These are phyloP conservation scores for Rhyacophila brunnea DNA, from an alignment of 1,140 invertebrate species.

Conservation along the genomic window DNA sequence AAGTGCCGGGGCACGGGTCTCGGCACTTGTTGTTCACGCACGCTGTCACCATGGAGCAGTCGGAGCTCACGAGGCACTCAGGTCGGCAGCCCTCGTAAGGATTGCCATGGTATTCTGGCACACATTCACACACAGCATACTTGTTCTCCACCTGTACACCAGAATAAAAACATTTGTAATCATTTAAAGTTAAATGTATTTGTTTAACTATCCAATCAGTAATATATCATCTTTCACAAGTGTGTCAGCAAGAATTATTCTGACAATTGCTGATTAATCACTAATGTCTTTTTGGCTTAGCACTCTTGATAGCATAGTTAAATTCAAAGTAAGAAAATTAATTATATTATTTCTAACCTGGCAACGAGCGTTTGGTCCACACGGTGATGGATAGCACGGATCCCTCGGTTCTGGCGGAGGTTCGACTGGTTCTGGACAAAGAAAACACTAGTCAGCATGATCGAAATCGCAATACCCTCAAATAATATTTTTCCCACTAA, in stretches of 20 bases:
- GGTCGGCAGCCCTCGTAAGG: slow-evolving; percentile 67
- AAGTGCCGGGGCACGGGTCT: slow-evolving; percentile 62
- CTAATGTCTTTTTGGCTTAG: too few species aligned
- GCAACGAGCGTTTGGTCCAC: slow-evolving; percentile 71
- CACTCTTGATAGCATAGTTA: too few species aligned
- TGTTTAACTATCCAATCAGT: too few species aligned
- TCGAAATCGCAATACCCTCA: neutral
- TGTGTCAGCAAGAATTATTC: too few species aligned
- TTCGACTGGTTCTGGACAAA: slow-evolving; percentile 40
- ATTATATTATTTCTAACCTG: slow-evolving; percentile 54
- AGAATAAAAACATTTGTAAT: too few species aligned
- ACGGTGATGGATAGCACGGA: slow-evolving; percentile 71
- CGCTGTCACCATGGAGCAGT: slow-evolving; percentile 55
- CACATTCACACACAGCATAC: slow-evolving; percentile 65
- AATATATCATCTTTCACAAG: too few species aligned
- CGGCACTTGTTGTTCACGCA: slow-evolving; percentile 60
- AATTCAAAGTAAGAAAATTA: too few species aligned
- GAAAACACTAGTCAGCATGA: neutral
- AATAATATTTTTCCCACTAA: neutral
- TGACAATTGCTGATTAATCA: too few species aligned
- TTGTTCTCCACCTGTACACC: slow-evolving; percentile 40
- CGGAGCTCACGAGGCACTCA: slow-evolving; percentile 59
- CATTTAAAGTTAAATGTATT: too few species aligned
- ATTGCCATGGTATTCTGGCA: slow-evolving; percentile 75
- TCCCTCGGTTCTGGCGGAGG: slow-evolving; percentile 51